Evolutionary conservation across 1,140 invertebrate species (phyloP), one percentile per base, ranked within the genome.

Genomic region (Achroia grisella): DNA sequence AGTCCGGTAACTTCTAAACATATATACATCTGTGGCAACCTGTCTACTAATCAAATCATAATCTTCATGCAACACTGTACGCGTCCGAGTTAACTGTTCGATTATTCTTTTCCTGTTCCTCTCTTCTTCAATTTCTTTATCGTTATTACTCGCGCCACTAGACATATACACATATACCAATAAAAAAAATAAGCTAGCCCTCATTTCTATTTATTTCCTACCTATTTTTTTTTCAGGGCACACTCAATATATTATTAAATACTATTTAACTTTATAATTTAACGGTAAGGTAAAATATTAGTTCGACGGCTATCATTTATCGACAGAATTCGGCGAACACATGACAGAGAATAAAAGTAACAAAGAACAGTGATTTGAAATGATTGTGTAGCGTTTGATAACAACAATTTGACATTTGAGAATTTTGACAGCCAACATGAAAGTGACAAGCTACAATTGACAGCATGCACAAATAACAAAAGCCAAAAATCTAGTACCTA

Each of bases 1-100:
- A n/a, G 76, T 78, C 34, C 81, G 75, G 52, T 85, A 82, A 49
- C 66, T 82, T 55, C 78, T 71, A 48, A 60, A 85, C 71, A 78
- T 81, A 65, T 67, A 75, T 50, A 85, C 75, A 64, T 82, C 75
- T 6, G 78, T 72, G 28, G 73, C 77, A 4, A 80, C 65, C 43
- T 79, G 76, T 15, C 81, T 62, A 4, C 71, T 79, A 8, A 81
- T 78, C 39, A 85, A 56, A 40, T 70, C 56, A 17, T 85, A 85
- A 34, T 72, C 66, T 12, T 81, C 75, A 14, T 73, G 33, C 29
- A 85, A 47, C 13, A 78, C 75, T 12, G 81, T 81, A 12, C 68
- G 67, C 29, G 75, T 78, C 50, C 60, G 71, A 10, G 66, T 70
- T 43, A 85, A 54, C 56, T 78, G 76, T 15, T 79, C 76, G 40